A percentile compares a stretch with the other conserved stretches of the same genome.
These are phyloP conservation scores for Adelges cooleyi DNA, from an alignment of 1,140 invertebrate genomes.

Conservation along the genomic window DNA sequence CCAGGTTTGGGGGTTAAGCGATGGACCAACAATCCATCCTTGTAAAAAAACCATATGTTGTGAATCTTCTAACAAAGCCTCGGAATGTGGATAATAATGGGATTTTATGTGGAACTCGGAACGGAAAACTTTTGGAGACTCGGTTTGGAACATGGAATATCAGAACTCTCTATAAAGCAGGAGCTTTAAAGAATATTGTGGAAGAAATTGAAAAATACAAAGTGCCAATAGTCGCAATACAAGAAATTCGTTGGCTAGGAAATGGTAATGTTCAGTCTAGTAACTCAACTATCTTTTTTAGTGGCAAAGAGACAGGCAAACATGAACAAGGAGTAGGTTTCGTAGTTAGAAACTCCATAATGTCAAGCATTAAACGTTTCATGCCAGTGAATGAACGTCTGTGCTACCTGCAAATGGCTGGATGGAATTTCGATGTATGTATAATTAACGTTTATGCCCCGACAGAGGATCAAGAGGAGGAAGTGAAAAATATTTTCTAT, in stretches of 20 bases:
- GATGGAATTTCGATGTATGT: constrained; percentile 22
- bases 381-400: constrained; percentile 27
- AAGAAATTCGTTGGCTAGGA: constrained; percentile 30
- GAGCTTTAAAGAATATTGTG: constrained; percentile 18
- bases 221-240: constrained; percentile 30
- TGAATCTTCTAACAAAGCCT: not conserved
- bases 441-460: constrained; percentile 29
- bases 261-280: constrained; percentile 8
- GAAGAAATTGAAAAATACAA: constrained; percentile 31
- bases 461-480: constrained; percentile 29
- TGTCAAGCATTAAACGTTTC: constrained; percentile 12
- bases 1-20: not conserved
- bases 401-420: constrained; percentile 23
- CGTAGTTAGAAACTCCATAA: constrained; percentile 4
- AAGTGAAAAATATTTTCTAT: constrained; percentile 31
- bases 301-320: not conserved
- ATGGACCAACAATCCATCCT: not conserved
- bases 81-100: not conserved
- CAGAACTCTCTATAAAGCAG: constrained; percentile 24
- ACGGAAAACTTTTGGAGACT: not conserved
- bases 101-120: not conserved
- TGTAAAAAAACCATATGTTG: not conserved
- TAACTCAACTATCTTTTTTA: constrained; percentile 1
- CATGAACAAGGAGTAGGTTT: constrained; percentile 24
- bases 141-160: constrained; percentile 31